A percentile compares a stretch with the other conserved stretches of the same genome.
Conservation (phyloP, 1,140 invertebrate genomes). For the Tribolium madens region DNA sequence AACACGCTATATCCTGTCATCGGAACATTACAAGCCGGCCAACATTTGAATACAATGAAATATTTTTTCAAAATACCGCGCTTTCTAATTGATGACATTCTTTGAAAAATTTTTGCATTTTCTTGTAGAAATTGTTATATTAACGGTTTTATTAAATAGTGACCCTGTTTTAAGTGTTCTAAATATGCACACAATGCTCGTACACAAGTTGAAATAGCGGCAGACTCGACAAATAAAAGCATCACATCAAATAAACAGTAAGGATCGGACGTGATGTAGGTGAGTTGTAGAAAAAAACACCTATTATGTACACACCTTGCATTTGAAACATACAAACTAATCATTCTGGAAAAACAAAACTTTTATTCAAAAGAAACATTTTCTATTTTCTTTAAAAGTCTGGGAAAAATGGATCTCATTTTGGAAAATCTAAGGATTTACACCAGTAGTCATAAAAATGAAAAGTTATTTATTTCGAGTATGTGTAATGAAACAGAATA, state of each 20-base stretch:
- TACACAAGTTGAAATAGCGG: conserved; percentile 21
- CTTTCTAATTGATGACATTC: not conserved
- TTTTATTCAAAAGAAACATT: too few species aligned
- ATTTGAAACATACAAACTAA: too few species aligned
- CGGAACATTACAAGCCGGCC: not conserved
- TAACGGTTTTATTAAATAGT: not conserved
- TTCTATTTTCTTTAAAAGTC: too few species aligned
- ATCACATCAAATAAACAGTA: conserved; percentile 29
- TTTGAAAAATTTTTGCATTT: not conserved
- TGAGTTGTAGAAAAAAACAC: too few species aligned
- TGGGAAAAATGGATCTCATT: too few species aligned
- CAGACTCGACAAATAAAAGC: conserved; percentile 1
- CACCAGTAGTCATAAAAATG: too few species aligned
- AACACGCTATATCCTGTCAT: not conserved
- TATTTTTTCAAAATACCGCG: not conserved
- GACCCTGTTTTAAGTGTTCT: conserved; percentile 14
- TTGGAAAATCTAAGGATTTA: too few species aligned
- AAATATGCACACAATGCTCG: conserved; percentile 30
- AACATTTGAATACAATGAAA: conserved; percentile 17
- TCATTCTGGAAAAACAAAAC: too few species aligned
- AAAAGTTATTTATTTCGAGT: too few species aligned
- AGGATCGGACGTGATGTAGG: conserved; percentile 17
- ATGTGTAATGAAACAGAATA: too few species aligned
- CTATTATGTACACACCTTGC: too few species aligned
- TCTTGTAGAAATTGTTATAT: not conserved